These are phyloP conservation scores for Chromis chromis DNA, from an alignment of 2,797 vertebrate genomes.

Conservation along the genomic window DNA sequence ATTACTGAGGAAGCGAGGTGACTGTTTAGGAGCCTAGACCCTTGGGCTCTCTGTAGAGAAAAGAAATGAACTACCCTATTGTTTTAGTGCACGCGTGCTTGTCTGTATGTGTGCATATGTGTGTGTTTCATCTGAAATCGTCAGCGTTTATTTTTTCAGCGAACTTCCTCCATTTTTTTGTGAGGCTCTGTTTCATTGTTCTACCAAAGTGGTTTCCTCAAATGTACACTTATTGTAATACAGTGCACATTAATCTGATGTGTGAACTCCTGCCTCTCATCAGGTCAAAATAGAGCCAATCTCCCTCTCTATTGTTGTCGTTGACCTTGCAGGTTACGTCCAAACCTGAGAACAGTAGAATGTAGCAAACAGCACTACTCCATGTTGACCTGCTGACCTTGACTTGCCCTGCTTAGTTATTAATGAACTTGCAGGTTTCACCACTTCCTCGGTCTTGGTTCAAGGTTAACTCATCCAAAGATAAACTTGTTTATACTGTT, in stretches of 20 bases:
- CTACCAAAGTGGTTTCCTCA: constrained; percentile 78
- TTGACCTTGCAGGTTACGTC: constrained; percentile 75
- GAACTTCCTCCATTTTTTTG: constrained; percentile 71
- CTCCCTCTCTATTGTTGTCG: constrained; percentile 73
- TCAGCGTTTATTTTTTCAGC: constrained; percentile 65
- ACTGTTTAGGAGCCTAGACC: constrained; percentile 75
- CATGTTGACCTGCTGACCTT: constrained; percentile 61
- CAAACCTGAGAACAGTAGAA: constrained; percentile 71
- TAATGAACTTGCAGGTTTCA: constrained; percentile 70
- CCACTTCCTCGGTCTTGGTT: constrained; percentile 59
- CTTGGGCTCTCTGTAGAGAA: constrained; percentile 60
- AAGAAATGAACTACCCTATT: constrained; percentile 66
- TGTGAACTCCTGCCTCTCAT: constrained; percentile 63
- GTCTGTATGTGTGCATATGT: constrained; percentile 32
- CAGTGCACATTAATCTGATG: constrained; percentile 71
- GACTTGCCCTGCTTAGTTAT: constrained; percentile 54
- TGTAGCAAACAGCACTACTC: constrained; percentile 51
- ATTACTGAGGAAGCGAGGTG: constrained; percentile 80
- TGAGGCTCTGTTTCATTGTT: constrained; percentile 76
- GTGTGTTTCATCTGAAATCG: constrained; percentile 51
- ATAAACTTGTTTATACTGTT: constrained; percentile 50
- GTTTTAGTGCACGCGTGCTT: constrained; percentile 54
- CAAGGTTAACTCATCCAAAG: constrained; percentile 68
- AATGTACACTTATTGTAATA: constrained; percentile 72
- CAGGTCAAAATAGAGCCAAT: constrained; percentile 67